phyloP scores from a whole-genome alignment of 2,797 vertebrate species.

The Bradypodion pumilum region DNA sequence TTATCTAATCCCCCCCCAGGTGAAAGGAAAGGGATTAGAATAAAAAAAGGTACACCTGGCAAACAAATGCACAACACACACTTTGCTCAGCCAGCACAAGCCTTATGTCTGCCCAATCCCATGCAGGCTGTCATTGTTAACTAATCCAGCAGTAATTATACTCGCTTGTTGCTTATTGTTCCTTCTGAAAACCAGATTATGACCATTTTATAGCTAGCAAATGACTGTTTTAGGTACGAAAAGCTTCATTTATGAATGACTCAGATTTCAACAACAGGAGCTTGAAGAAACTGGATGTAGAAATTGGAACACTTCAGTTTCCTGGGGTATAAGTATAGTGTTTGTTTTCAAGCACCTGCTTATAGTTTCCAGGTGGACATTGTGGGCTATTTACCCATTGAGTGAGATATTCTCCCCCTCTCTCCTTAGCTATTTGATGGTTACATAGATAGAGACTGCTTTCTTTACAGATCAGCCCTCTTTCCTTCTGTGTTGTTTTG shows the following conservation, averaged over 20 bases:
- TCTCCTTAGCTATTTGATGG: conserved; percentile 53
- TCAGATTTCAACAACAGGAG: not conserved
- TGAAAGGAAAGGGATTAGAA: no score
- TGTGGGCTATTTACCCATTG: conserved; percentile 40
- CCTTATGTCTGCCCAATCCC: not conserved
- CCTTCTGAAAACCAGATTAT: not conserved
- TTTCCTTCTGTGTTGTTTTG: conserved; percentile 20
- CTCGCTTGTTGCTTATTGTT: not conserved
- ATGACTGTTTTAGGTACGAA: conserved; percentile 7
- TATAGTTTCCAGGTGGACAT: conserved; percentile 44
- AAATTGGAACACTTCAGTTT: conserved; percentile 28
- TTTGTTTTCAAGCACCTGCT: conserved; percentile 32
- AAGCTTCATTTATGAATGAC: conserved; percentile 8
- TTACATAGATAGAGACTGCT: conserved; percentile 40
- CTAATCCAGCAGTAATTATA: not conserved
- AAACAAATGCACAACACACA: not conserved
- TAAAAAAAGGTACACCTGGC: not conserved
- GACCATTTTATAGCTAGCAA: not conserved
- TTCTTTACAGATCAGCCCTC: conserved; percentile 55
- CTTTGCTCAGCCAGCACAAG: not conserved
- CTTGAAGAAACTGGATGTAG: conserved; percentile 13
- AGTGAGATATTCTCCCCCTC: conserved; percentile 54
- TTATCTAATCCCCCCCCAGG: no score
- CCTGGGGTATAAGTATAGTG: conserved; percentile 20
- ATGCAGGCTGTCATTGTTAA: not conserved